A percentile compares a stretch with the other conserved stretches of the same genome.
Evolutionary conservation across 2,797 vertebrate genomes (phyloP).

Genomic region (Dallia pectoralis): DNA sequence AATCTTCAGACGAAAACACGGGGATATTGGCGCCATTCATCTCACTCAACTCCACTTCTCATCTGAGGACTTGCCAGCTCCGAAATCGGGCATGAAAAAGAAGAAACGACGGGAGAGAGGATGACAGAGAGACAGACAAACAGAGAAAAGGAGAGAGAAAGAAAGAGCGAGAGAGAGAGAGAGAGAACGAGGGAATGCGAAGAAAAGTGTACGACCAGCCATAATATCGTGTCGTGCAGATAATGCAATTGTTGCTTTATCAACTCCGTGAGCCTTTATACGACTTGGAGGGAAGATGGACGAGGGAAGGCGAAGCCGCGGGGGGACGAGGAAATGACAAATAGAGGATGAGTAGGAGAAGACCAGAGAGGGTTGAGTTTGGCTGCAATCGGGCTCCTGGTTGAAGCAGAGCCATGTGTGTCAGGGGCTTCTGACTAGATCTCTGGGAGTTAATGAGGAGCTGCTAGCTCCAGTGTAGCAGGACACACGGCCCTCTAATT

Average conservation of each 20-base stretch:
- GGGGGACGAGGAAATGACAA: conserved; percentile 31
- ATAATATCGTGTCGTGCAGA: conserved; percentile 57
- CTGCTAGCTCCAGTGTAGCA: conserved; percentile 43
- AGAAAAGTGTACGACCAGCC: conserved; percentile 15
- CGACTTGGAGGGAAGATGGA: conserved; percentile 27
- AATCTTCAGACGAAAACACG: conserved; percentile 70
- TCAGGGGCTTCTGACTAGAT: conserved; percentile 2
- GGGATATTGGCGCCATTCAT: conserved; percentile 64
- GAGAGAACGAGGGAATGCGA: conserved; percentile 5
- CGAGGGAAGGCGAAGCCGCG: conserved; percentile 15
- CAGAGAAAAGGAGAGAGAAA: conserved; percentile 2
- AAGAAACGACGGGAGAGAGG: conserved; percentile 39
- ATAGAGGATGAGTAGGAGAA: conserved; percentile 22
- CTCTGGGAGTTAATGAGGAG: conserved; percentile 56
- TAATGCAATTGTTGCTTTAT: conserved; percentile 54
- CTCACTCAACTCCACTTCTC: conserved; percentile 63
- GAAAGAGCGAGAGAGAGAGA: neutral
- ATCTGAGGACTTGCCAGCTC: conserved; percentile 65
- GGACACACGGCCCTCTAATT: conserved; percentile 57
- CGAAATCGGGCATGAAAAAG: conserved; percentile 66
- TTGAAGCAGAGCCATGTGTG: conserved; percentile 12
- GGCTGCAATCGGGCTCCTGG: conserved; percentile 10
- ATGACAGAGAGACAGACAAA: conserved; percentile 36
- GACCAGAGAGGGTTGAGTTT: conserved; percentile 17
- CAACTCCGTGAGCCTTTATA: conserved; percentile 40